phyloP scores from a whole-genome alignment of 1,140 invertebrate genomes.

The Zaprionus taronus region DNA sequence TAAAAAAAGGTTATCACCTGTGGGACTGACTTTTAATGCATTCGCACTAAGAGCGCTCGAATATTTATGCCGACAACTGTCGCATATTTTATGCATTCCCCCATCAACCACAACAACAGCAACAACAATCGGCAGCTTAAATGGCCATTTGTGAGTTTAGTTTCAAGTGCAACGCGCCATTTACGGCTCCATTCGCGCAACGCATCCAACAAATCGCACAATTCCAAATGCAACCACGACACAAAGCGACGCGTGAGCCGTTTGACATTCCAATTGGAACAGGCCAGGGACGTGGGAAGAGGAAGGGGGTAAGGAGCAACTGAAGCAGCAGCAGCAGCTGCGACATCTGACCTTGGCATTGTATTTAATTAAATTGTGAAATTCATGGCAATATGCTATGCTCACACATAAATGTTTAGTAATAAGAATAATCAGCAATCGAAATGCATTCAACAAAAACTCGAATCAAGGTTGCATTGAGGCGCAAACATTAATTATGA shows the following conservation, averaged over 20 bases:
- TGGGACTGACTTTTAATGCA: constrained; percentile 71
- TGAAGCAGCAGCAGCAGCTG: constrained; percentile 45
- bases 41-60: constrained; percentile 46
- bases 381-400: constrained; percentile 52
- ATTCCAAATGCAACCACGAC: constrained; percentile 28
- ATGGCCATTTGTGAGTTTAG: constrained; percentile 56
- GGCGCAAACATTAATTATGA: not conserved
- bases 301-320: not conserved
- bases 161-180: constrained; percentile 74
- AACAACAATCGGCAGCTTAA: constrained; percentile 40
- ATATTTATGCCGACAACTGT: constrained; percentile 63
- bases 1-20: constrained; percentile 71
- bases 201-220: constrained; percentile 46
- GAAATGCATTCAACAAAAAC: not conserved
- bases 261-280: constrained; percentile 74
- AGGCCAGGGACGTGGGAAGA: not conserved
- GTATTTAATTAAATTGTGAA: constrained; percentile 78
- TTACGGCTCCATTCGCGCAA: constrained; percentile 40
- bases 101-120: constrained; percentile 12
- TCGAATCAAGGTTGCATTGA: not conserved
- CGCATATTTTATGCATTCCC: constrained; percentile 69
- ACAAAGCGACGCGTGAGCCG: constrained; percentile 63
- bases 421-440: constrained; percentile 9
- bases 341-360: constrained; percentile 75
- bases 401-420: constrained; percentile 52